Conservation (phyloP, 2,113 vertebrate genomes). For the Nothobranchius kuhntae region DNA sequence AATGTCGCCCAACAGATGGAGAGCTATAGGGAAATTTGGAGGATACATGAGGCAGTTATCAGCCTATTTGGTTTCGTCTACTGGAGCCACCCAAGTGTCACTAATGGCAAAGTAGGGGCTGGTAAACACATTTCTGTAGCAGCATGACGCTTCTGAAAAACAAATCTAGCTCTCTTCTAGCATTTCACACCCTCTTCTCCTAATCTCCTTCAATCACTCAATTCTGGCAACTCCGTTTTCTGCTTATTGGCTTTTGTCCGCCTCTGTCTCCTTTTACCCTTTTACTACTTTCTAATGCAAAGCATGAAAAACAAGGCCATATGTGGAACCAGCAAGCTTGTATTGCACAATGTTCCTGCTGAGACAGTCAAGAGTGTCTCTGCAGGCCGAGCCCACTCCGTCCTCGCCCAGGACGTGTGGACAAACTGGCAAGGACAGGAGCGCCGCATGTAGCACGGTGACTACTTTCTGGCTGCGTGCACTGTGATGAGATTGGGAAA, state of each 20-base stretch:
- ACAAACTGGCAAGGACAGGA: conserved; percentile 40
- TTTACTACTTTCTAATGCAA: conserved; percentile 12
- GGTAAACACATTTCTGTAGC: conserved; percentile 78
- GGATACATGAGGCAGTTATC: conserved; percentile 77
- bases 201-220: conserved; percentile 59
- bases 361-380: conserved; percentile 52
- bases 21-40: conserved; percentile 76
- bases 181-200: conserved; percentile 72
- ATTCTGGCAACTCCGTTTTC: conserved; percentile 49
- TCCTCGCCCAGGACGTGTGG: conserved; percentile 52
- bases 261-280: background rate
- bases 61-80: conserved; percentile 74
- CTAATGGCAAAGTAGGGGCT: conserved; percentile 76
- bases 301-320: conserved; percentile 69
- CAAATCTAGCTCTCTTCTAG: conserved; percentile 73
- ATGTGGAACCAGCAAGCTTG: conserved; percentile 50
- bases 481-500: conserved; percentile 41
- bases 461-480: conserved; percentile 51
- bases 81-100: conserved; percentile 72
- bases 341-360: conserved; percentile 57
- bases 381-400: conserved; percentile 46
- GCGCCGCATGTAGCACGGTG: conserved; percentile 21
- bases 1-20: conserved; percentile 70
- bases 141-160: conserved; percentile 69
- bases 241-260: conserved; percentile 15